Percentiles rank a stretch among this genome's conserved stretches.
phyloP scores from a whole-genome alignment of 2,888 invertebrate species.

The Caenorhabditis imperialis region DNA sequence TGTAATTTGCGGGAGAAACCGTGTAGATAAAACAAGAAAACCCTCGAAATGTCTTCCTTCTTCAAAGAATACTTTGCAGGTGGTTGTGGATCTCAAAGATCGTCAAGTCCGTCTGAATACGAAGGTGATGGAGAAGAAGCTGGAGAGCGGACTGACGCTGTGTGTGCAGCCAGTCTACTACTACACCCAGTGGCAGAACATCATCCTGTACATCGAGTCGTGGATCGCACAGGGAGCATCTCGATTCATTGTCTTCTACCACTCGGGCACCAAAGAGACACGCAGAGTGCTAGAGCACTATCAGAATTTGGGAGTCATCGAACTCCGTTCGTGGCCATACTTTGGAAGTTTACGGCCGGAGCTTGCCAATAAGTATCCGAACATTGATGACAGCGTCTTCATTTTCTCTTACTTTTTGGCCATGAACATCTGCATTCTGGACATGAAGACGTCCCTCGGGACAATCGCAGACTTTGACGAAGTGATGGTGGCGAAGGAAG shows the following conservation, averaged over 20 bases:
- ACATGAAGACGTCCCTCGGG: constrained; percentile 46
- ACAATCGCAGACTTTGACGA: constrained; percentile 64
- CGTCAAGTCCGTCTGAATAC: constrained; percentile 10
- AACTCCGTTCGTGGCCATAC: constrained; percentile 31
- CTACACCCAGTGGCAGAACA: constrained; percentile 42
- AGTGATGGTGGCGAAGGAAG: constrained; percentile 29
- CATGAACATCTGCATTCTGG: constrained; percentile 60
- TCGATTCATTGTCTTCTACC: constrained; percentile 60
- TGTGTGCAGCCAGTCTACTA: constrained; percentile 38
- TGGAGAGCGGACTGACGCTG: constrained; percentile 26
- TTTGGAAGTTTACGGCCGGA: constrained; percentile 14
- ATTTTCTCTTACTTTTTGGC: constrained; percentile 59
- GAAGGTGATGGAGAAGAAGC: constrained; percentile 18
- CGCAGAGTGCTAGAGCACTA: constrained; percentile 56
- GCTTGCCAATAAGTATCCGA: constrained; percentile 20
- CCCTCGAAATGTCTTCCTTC: no score
- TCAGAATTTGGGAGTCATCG: constrained; percentile 27
- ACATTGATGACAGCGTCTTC: constrained; percentile 48
- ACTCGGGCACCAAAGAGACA: constrained; percentile 54
- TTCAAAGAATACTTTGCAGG: constrained; percentile 5
- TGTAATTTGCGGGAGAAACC: no score
- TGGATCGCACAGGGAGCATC: constrained; percentile 59
- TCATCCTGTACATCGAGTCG: constrained; percentile 32
- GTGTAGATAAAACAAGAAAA: no score
- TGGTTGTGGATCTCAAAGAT: constrained; percentile 7